Evolutionary conservation across 2,113 vertebrate species (phyloP).

Genomic region (Alosa alosa): DNA sequence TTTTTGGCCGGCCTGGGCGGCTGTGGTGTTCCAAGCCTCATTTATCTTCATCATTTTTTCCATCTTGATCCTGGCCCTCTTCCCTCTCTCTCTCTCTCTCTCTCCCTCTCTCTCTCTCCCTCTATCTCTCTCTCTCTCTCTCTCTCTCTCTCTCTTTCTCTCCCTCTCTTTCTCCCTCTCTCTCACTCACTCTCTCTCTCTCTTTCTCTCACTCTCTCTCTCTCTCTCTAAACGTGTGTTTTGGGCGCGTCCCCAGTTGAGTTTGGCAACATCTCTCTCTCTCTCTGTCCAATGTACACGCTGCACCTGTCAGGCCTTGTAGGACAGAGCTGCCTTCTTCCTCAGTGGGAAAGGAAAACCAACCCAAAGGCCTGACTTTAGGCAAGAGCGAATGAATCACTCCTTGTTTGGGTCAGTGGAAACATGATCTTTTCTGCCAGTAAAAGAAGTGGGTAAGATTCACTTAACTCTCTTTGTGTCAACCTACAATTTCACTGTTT

Average conservation of each 20-base stretch:
- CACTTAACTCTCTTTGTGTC: not conserved
- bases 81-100: conserved; percentile 29
- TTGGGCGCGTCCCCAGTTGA: conserved; percentile 45
- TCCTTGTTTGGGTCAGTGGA: not conserved
- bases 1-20: conserved; percentile 29
- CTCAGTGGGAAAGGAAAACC: conserved; percentile 25
- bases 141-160: not conserved
- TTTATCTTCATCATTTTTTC: conserved; percentile 60
- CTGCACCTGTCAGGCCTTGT: conserved; percentile 56
- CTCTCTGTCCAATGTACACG: conserved; percentile 43
- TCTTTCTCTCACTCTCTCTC: not conserved
- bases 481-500: conserved; percentile 4
- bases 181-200: not conserved
- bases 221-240: conserved; percentile 44
- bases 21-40: conserved; percentile 33
- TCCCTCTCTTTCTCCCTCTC: not conserved
- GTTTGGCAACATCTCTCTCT: conserved; percentile 49
- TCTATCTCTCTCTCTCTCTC: not conserved
- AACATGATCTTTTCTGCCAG: not conserved
- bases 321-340: conserved; percentile 41
- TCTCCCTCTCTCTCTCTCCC: not conserved
- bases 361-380: not conserved
- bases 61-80: conserved; percentile 32
- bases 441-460: not conserved
- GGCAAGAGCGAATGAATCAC: not conserved